phyloP scores from a whole-genome alignment of 1,140 invertebrate species.

The Venustaconcha ellipsiformis region DNA sequence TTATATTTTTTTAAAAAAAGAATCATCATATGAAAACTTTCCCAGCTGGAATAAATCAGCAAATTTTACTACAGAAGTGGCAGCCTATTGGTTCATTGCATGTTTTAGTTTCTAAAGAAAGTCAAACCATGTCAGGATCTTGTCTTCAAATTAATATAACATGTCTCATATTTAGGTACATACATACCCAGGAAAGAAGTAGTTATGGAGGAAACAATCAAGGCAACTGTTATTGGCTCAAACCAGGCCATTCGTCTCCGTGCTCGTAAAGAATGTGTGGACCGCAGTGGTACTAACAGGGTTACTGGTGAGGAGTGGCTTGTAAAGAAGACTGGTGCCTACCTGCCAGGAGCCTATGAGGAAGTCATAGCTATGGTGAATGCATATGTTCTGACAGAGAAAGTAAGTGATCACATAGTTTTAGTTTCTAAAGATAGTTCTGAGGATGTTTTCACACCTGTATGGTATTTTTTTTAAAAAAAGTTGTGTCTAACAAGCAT shows the following conservation, averaged over 20 bases:
- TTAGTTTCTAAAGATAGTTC: no score
- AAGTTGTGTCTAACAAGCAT: no score
- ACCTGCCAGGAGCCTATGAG: slow-evolving; percentile 73
- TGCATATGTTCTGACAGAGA: slow-evolving; percentile 72
- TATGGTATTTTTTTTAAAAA: no score
- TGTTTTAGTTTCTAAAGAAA: no score
- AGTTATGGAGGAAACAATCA: slow-evolving; percentile 67
- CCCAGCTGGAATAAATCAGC: no score
- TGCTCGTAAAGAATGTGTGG: slow-evolving; percentile 70
- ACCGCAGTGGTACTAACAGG: slow-evolving; percentile 66
- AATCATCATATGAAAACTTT: no score
- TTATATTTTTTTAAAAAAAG: no score
- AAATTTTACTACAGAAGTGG: no score
- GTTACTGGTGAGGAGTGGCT: slow-evolving; percentile 73
- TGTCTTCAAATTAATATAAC: no score
- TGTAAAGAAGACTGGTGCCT: slow-evolving; percentile 71
- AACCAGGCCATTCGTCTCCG: slow-evolving; percentile 71
- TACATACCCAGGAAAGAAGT: slow-evolving; percentile 72
- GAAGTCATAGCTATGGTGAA: slow-evolving; percentile 71
- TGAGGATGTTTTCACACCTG: no score
- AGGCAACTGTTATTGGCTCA: slow-evolving; percentile 68
- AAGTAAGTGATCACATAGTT: slow-evolving; percentile 54
- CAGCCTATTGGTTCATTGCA: no score
- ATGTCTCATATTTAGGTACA: slow-evolving; percentile 57
- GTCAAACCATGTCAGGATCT: no score